Base-by-base conservation (phyloP, 2,797 vertebrate genomes). In the Cryptoblepharus egeriae region DNA sequence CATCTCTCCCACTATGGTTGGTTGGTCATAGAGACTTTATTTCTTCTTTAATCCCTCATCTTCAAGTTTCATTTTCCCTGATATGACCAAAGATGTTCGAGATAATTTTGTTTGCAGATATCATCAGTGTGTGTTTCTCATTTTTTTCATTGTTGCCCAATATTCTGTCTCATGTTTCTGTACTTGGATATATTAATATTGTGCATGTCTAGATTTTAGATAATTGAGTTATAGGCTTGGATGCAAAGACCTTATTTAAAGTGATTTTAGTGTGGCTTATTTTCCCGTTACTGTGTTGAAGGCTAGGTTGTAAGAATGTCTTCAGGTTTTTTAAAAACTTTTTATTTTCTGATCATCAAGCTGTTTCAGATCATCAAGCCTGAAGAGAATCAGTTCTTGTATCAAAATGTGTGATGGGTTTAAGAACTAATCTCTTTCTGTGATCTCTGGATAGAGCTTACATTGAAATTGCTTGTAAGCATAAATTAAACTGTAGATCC, bases 381-480 rank as follows among this genome's bases (percentile, higher is more conserved):
- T 73, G 80, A 84, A 82, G 69, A 91, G 80, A 35, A 79, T 45
- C 74, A 75, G 85, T 80, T 79, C 49, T 83, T 90, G 71, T 70
- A 82, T 86, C 75, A 78, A 83, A 88, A 37, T 39, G 49, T 86
- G 42, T 84, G 75, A 39, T 77, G 87, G 67, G 63, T 91, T 90
- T 87, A 84, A 86, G 88, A 92, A 87, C 72, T 77, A 28, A 8
- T 91, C 87, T 85, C 3, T 85, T 82, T 82, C 73, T 87, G 69
- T 83, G 64, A 83, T 91, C 72, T 85, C 77, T 83, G 76, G 88
- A 81, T 88, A 84, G 9, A 77, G 78, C 86, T 89, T 87, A 89
- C 82, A 82, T 82, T 76, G 86, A 82, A 89, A 90, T 84, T 88
- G 86, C 89, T 92, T 88, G 87, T 90, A 85, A 82, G 90, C 85